Evolutionary conservation across 2,888 invertebrate genomes (phyloP).

Genomic region (Diabrotica balteata): DNA sequence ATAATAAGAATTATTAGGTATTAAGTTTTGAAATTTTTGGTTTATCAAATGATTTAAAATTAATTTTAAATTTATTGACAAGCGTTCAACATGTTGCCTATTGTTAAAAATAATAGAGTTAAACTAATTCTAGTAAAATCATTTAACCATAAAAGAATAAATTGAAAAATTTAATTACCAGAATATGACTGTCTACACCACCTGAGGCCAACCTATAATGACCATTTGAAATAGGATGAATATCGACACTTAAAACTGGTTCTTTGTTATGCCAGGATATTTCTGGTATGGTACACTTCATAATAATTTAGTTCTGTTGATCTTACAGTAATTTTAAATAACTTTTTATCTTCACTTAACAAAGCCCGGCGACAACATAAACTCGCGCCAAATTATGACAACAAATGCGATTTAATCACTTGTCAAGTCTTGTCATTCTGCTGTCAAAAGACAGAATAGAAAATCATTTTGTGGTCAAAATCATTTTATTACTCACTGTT

Average conservation of each 20-base stretch:
- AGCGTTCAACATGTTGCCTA: no score
- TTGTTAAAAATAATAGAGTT: no score
- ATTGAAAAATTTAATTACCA: conserved; percentile 65
- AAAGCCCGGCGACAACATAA: conserved; percentile 3
- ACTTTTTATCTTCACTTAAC: neutral
- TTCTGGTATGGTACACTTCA: conserved; percentile 96
- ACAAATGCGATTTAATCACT: neutral
- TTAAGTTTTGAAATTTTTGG: no score
- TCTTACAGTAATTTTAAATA: neutral
- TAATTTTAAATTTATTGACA: no score
- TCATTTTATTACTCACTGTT: no score
- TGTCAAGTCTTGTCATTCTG: neutral
- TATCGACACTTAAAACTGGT: conserved; percentile 89
- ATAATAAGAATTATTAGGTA: no score
- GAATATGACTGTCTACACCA: conserved; percentile 88
- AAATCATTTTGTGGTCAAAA: no score
- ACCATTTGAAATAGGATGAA: conserved; percentile 71
- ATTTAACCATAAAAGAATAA: neutral
- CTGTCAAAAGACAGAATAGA: no score
- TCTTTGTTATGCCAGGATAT: conserved; percentile 98
- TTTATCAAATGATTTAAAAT: no score
- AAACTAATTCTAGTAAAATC: neutral
- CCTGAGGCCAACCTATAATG: conserved; percentile 85
- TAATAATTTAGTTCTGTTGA: neutral
- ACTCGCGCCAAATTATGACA: conserved; percentile 19